Percentiles rank a stretch among this genome's conserved stretches.
Conservation (phyloP, 2,888 invertebrate genomes). For the Drosophila sordidula region DNA sequence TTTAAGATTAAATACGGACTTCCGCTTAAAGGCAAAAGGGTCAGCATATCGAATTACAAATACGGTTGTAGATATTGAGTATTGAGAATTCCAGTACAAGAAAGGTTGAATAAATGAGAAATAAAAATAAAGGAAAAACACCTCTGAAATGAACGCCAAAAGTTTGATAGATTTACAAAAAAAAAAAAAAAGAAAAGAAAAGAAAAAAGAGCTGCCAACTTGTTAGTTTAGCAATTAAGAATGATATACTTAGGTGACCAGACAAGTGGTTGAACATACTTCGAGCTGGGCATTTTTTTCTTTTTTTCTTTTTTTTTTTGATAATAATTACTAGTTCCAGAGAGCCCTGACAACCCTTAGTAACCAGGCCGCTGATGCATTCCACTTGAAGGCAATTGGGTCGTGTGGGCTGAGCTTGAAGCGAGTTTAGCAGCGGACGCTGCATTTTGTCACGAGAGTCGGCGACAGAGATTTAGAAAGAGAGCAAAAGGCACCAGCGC, state of each 20-base stretch:
- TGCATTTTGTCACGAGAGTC: slow-evolving; percentile 25
- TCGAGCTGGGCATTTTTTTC: neutral
- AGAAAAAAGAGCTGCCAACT: neutral
- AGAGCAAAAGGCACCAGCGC: slow-evolving; percentile 8
- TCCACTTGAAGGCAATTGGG: slow-evolving; percentile 1
- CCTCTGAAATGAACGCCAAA: neutral
- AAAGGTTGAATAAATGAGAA: too few species aligned
- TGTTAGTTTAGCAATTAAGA: neutral
- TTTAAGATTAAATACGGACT: too few species aligned
- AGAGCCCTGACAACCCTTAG: neutral
- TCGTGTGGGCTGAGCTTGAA: slow-evolving; percentile 19
- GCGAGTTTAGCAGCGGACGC: slow-evolving; percentile 15
- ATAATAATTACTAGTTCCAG: neutral
- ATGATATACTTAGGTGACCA: neutral
- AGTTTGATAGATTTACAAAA: too few species aligned
- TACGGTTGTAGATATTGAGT: too few species aligned
- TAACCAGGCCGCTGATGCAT: slow-evolving; percentile 3
- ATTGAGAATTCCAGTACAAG: too few species aligned
- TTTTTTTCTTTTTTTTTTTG: neutral
- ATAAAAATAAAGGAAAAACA: neutral
- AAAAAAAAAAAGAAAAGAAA: neutral
- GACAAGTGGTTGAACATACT: too few species aligned
- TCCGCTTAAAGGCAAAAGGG: too few species aligned
- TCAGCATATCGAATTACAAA: too few species aligned
- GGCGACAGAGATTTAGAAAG: slow-evolving; percentile 11